Percentiles rank a stretch among this genome's conserved stretches.
phyloP scores from a whole-genome alignment of 2,797 vertebrate species.

The Austrolebias charrua region DNA sequence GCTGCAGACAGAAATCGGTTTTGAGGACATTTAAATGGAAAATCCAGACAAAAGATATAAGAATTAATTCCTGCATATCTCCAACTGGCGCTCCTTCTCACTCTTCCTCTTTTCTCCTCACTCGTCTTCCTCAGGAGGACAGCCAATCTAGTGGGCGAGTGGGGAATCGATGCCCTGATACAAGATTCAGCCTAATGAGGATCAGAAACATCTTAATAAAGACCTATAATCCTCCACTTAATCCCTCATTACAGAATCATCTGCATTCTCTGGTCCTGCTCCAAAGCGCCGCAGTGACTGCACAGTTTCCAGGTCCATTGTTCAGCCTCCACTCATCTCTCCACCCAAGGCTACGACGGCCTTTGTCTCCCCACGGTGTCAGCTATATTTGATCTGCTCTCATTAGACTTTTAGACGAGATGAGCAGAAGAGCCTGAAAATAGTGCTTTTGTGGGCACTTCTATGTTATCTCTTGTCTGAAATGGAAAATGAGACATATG shows the following conservation, averaged over 20 bases:
- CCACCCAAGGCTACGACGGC: conserved; percentile 57
- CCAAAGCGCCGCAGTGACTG: conserved; percentile 56
- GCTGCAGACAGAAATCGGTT: background rate
- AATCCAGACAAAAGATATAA: background rate
- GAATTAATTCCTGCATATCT: conserved; percentile 9
- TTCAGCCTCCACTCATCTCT: conserved; percentile 67
- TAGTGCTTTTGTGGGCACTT: conserved; percentile 79
- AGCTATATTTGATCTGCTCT: conserved; percentile 76
- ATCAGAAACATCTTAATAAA: conserved; percentile 86
- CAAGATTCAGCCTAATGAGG: conserved; percentile 79
- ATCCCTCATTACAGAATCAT: conserved; percentile 82
- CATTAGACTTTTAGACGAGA: conserved; percentile 79
- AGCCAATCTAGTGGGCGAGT: conserved; percentile 54
- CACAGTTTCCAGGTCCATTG: conserved; percentile 69
- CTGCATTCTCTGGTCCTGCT: conserved; percentile 74
- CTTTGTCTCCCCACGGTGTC: conserved; percentile 71
- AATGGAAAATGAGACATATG: conserved; percentile 82
- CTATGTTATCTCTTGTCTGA: conserved; percentile 72
- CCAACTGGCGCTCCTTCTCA: conserved; percentile 28
- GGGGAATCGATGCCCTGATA: conserved; percentile 78
- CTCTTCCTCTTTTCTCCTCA: conserved; percentile 19
- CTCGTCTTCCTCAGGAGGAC: conserved; percentile 64
- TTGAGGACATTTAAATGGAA: background rate
- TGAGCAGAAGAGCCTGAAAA: conserved; percentile 69
- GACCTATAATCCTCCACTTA: conserved; percentile 81